A percentile compares a stretch with the other conserved stretches of the same genome.
Conservation (phyloP, 2,888 invertebrate genomes). For the Drosophila neonasuta region DNA sequence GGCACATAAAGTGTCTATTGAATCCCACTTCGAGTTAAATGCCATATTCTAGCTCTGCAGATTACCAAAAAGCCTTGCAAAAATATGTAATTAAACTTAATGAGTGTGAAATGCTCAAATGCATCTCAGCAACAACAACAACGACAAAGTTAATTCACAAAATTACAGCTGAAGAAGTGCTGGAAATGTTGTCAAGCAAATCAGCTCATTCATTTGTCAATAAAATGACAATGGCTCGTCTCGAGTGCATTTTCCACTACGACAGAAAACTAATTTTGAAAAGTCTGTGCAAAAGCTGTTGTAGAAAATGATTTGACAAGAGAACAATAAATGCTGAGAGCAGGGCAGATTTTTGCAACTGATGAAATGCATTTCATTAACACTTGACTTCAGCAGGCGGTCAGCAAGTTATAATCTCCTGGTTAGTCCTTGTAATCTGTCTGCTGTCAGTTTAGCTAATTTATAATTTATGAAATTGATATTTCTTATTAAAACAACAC, state of each 20-base stretch:
- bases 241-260: slow-evolving; percentile 40
- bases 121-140: slow-evolving; percentile 11
- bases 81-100: slow-evolving; percentile 73
- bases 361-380: slow-evolving; percentile 60
- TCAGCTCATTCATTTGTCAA: slow-evolving; percentile 73
- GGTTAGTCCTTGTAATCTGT: slow-evolving; percentile 1
- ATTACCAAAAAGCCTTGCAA: slow-evolving; percentile 35
- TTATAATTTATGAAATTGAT: not conserved
- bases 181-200: slow-evolving; percentile 61
- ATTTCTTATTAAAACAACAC: not conserved
- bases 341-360: slow-evolving; percentile 15
- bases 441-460: slow-evolving; percentile 6
- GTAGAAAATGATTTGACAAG: slow-evolving; percentile 27
- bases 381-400: slow-evolving; percentile 22
- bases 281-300: slow-evolving; percentile 50
- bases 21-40: not conserved
- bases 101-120: slow-evolving; percentile 68
- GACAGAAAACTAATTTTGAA: slow-evolving; percentile 10
- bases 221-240: slow-evolving; percentile 62
- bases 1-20: not conserved
- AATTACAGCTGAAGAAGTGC: slow-evolving; percentile 42
- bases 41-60: no score
- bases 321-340: slow-evolving; percentile 2
- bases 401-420: slow-evolving; percentile 3
- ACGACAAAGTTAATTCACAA: slow-evolving; percentile 38